Percentiles rank a stretch among this genome's conserved stretches.
Evolutionary conservation across 1,140 invertebrate species (phyloP).

Genomic region (Caenorhabditis remanei): DNA sequence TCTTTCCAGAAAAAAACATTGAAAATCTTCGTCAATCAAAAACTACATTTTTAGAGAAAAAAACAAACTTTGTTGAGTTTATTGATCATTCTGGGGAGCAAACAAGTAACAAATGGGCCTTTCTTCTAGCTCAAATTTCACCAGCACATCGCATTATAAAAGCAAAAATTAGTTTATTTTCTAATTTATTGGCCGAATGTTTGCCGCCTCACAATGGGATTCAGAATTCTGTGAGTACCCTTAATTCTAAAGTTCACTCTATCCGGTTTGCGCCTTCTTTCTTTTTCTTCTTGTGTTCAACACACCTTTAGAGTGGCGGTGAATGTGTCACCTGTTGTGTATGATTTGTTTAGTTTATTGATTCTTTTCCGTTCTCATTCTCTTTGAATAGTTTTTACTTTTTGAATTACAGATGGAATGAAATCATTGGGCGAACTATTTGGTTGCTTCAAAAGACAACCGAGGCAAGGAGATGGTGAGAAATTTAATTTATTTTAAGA

Average conservation of each 20-base stretch:
- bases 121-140: neutral
- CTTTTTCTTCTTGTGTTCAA: neutral
- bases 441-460: constrained; percentile 18
- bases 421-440: constrained; percentile 23
- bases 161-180: neutral
- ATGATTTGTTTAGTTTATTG: constrained; percentile 36
- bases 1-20: too few relatives aligned
- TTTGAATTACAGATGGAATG: constrained; percentile 20
- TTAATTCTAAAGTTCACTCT: neutral
- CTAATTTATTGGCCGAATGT: neutral
- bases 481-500: too few relatives aligned
- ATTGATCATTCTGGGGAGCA: constrained; percentile 4
- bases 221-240: neutral
- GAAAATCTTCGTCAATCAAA: neutral
- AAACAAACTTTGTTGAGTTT: neutral
- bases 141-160: neutral
- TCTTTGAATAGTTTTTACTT: neutral
- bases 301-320: neutral
- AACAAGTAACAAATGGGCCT: neutral
- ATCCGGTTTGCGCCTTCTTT: neutral
- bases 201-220: constrained; percentile 1
- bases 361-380: neutral
- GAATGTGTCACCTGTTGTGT: neutral
- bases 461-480: neutral
- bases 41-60: neutral